These are phyloP conservation scores for Drosophila nebulosa DNA, from an alignment of 1,140 invertebrate species.

Conservation along the genomic window DNA sequence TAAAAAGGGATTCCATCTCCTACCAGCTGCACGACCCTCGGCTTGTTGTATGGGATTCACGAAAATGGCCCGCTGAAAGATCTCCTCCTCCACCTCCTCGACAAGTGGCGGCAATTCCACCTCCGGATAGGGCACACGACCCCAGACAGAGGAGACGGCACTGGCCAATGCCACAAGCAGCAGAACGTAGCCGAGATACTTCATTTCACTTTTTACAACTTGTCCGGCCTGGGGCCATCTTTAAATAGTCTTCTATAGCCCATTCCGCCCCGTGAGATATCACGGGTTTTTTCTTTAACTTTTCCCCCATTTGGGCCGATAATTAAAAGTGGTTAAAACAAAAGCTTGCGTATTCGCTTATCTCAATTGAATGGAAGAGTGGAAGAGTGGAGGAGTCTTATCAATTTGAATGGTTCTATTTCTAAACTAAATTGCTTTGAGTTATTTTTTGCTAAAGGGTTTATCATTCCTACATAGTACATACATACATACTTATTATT, in stretches of 20 bases:
- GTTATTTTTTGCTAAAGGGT: constrained; percentile 20
- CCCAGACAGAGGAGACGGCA: constrained; percentile 46
- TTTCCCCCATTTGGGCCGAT: not conserved
- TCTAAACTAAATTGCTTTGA: constrained; percentile 38
- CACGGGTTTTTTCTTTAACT: not conserved
- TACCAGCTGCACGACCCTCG: constrained; percentile 46
- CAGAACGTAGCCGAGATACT: constrained; percentile 43
- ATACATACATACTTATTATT: not conserved
- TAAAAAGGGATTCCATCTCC: no score
- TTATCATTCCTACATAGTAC: no score
- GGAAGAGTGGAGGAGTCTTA: not conserved
- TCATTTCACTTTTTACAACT: constrained; percentile 51
- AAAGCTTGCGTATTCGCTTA: not conserved
- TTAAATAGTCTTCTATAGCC: constrained; percentile 54
- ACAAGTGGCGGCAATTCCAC: constrained; percentile 49
- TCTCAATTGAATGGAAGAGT: not conserved
- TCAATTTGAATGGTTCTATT: not conserved
- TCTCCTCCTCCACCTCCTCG: constrained; percentile 27
- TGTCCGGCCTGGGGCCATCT: constrained; percentile 3
- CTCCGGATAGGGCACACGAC: constrained; percentile 49
- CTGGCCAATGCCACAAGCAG: constrained; percentile 40
- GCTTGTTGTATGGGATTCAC: constrained; percentile 17
- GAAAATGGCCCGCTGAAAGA: constrained; percentile 30
- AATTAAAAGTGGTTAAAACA: not conserved
- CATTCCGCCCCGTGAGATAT: constrained; percentile 30